Evolutionary conservation across 2,113 vertebrate genomes (phyloP).

Genomic region (Nothoprocta pentlandii): DNA sequence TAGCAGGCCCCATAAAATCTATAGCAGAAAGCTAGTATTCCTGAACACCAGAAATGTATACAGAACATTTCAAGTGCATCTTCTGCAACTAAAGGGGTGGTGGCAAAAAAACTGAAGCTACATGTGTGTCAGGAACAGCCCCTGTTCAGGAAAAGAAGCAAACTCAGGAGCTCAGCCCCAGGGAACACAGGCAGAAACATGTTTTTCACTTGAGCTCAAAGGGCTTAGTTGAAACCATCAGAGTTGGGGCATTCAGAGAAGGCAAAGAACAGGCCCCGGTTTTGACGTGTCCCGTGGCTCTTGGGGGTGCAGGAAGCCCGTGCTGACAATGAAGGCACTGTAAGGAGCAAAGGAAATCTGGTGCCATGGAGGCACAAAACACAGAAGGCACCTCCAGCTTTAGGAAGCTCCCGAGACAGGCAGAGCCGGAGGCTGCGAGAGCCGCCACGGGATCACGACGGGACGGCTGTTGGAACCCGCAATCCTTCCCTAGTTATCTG

Average conservation of each 20-base stretch:
- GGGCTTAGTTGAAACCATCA: background rate
- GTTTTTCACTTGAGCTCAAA: background rate
- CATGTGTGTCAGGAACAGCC: background rate
- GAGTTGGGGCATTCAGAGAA: background rate
- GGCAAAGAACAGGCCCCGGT: background rate
- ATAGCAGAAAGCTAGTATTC: background rate
- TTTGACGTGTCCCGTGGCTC: background rate
- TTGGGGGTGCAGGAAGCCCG: background rate
- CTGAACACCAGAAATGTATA: background rate
- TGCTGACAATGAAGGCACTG: rapidly evolving
- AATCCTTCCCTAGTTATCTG: background rate
- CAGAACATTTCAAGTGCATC: background rate
- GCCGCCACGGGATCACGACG: rapidly evolving
- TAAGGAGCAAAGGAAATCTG: rapidly evolving
- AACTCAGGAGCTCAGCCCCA: background rate
- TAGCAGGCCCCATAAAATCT: background rate
- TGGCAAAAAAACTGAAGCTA: background rate
- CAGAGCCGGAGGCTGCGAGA: background rate
- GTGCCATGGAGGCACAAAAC: background rate
- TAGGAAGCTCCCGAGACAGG: background rate
- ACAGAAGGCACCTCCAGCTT: background rate
- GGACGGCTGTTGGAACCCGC: background rate
- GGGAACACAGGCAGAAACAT: background rate
- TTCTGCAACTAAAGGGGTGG: background rate
- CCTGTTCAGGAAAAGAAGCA: background rate